Evolutionary conservation across 2,888 invertebrate species (phyloP).

Genomic region (Rambutsinella grinnellia): DNA sequence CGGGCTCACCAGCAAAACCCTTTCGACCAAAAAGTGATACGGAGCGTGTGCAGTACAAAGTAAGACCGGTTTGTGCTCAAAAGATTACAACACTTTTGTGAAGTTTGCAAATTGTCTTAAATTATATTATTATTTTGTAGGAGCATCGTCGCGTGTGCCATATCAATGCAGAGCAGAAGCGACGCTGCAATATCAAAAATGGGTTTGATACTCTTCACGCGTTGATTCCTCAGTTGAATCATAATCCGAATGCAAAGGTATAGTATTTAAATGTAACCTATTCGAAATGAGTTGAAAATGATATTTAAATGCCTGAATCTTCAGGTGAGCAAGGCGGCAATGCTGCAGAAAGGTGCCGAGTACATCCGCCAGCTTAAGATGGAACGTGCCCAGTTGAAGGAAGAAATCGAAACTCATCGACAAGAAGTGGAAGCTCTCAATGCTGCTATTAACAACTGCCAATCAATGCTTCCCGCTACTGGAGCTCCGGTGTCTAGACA

Average conservation of each 20-base stretch:
- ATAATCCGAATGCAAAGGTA: slow-evolving; percentile 91
- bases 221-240: slow-evolving; percentile 90
- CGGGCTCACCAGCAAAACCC: slow-evolving; percentile 66
- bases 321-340: slow-evolving; percentile 92
- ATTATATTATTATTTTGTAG: slow-evolving; percentile 64
- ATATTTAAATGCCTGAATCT: background rate
- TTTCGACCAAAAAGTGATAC: slow-evolving; percentile 67
- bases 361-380: slow-evolving; percentile 90
- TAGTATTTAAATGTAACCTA: background rate
- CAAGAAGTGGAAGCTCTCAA: slow-evolving; percentile 93
- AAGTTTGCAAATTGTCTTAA: slow-evolving; percentile 1
- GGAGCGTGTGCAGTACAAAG: slow-evolving; percentile 67
- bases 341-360: slow-evolving; percentile 96
- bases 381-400: slow-evolving; percentile 87
- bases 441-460: slow-evolving; percentile 92
- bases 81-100: slow-evolving; percentile 1
- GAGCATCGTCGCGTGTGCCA: slow-evolving; percentile 88
- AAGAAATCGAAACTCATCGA: slow-evolving; percentile 88
- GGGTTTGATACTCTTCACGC: slow-evolving; percentile 95
- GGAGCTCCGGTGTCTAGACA: slow-evolving; percentile 94
- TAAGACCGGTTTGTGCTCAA: slow-evolving; percentile 10
- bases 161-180: slow-evolving; percentile 95
- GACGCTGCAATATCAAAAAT: slow-evolving; percentile 95
- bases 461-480: slow-evolving; percentile 93
- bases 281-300: background rate